Base-by-base conservation (phyloP, 2,888 invertebrate species). In the Torymus tubicola region DNA sequence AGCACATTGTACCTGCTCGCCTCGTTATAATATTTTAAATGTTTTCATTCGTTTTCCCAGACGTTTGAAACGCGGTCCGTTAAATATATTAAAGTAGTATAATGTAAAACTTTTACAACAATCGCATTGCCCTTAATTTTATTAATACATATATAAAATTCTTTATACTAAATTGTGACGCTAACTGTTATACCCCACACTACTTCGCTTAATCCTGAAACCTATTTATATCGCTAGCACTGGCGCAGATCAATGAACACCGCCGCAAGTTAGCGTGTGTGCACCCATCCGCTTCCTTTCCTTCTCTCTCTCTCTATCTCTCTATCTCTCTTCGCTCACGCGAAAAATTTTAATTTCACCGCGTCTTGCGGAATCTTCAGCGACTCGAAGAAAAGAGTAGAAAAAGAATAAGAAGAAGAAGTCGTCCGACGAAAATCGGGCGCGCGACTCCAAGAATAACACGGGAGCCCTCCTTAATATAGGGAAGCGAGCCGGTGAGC, bases 311-410 rank as follows among this genome's bases (percentile, higher is more conserved):
- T 24, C 3, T 3, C 24, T n/a, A n/a, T n/a, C 13, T 13, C 2
- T 1, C 21, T 42, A 14, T 24, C 12, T 61, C n/a, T 3, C 67
- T 5, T 13, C 67, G 53, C 52, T 68, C 60, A 16, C 53, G 55
- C 16, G 63, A 63, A 69, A 76, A 55, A 76, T 77, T 77, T 77
- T 77, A 77, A 77, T 77, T 77, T 77, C 31, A 69, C 68, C 58
- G 21, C 60, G 42, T 18, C 42, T 42, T 8, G 42, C 61, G 42
- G 42, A 42, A 11, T 42, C 31, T n/a, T n/a, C 75, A 14, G 61
- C 42, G 42, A 42, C 42, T 42, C 8, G 42, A 8, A 42, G 42
- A 8, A 42, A 42, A 42, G 10, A 42, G 42, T 42, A 42, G 10
- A 8, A 42, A 42, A 42, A 42, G 42, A 42, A 42, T 5, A 42